Percentiles rank a stretch among this genome's conserved stretches.
These are phyloP conservation scores for Gopherus evgoodei DNA, from an alignment of 2,113 vertebrate genomes.

Conservation along the genomic window DNA sequence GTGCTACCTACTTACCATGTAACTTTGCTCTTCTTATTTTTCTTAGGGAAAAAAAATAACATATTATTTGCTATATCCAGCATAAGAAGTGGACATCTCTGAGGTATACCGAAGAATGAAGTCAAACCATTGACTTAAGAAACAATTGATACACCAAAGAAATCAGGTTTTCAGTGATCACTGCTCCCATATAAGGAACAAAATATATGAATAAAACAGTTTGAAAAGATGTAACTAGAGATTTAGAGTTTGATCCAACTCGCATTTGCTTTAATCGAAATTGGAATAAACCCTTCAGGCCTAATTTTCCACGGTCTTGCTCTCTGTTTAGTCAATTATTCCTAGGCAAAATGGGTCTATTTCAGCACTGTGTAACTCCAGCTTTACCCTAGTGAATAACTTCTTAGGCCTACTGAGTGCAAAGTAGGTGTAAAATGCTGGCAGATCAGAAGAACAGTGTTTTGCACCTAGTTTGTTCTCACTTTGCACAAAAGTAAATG, in stretches of 20 bases:
- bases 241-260: constrained; percentile 55
- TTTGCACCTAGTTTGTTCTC: not conserved
- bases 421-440: not conserved
- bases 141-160: constrained; percentile 36
- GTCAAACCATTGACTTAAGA: not conserved
- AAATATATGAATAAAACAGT: constrained; percentile 62
- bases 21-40: not conserved
- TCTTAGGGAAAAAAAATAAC: not conserved
- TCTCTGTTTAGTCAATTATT: constrained; percentile 16
- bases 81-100: not conserved
- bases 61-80: not conserved
- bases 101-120: constrained; percentile 1
- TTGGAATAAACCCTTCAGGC: constrained; percentile 32
- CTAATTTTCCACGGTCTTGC: constrained; percentile 51
- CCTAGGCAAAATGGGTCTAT: not conserved
- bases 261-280: constrained; percentile 39
- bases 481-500: not conserved
- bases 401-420: not conserved
- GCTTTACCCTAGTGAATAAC: not conserved
- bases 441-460: not conserved
- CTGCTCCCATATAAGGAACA: constrained; percentile 63
- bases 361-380: not conserved
- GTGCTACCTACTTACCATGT: not conserved
- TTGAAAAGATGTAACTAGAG: constrained; percentile 60
- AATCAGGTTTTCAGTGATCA: constrained; percentile 47